phyloP scores from a whole-genome alignment of 2,888 invertebrate genomes.

The Mylabris sibirica region DNA sequence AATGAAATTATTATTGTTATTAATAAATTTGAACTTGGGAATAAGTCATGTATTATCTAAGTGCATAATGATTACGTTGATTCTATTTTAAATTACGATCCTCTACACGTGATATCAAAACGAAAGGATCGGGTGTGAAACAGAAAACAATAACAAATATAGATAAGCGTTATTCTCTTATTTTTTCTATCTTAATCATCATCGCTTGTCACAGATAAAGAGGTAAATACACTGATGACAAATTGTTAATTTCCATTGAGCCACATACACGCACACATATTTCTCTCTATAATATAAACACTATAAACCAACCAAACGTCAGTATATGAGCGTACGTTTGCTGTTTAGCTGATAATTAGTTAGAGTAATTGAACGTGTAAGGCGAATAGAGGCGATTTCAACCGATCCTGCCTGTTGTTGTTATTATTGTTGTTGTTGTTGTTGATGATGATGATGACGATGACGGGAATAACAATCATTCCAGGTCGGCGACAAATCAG shows the following conservation, averaged over 20 bases:
- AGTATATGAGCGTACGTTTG: slow-evolving; percentile 47
- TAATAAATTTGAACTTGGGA: slow-evolving; percentile 6
- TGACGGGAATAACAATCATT: slow-evolving; percentile 45
- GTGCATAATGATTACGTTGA: slow-evolving; percentile 2
- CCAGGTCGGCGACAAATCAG: slow-evolving; percentile 53
- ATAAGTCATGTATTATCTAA: neutral
- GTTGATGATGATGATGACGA: too few relatives aligned
- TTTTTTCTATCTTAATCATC: neutral
- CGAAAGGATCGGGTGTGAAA: neutral
- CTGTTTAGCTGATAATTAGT: slow-evolving; percentile 58
- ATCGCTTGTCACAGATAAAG: slow-evolving; percentile 38
- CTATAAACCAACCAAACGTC: neutral
- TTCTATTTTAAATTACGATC: slow-evolving; percentile 2
- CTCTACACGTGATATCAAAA: neutral
- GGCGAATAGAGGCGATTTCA: slow-evolving; percentile 44
- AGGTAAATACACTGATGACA: slow-evolving; percentile 37
- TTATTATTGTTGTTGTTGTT: too few relatives aligned
- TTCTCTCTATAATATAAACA: slow-evolving; percentile 16
- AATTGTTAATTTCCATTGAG: slow-evolving; percentile 35
- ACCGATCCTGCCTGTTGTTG: slow-evolving; percentile 35
- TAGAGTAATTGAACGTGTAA: slow-evolving; percentile 56
- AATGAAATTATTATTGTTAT: neutral
- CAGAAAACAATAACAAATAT: neutral
- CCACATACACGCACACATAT: slow-evolving; percentile 45
- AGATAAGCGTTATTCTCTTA: neutral